Base-by-base conservation (phyloP, 2,888 invertebrate species). In the Nephrotoma guestfalica region DNA sequence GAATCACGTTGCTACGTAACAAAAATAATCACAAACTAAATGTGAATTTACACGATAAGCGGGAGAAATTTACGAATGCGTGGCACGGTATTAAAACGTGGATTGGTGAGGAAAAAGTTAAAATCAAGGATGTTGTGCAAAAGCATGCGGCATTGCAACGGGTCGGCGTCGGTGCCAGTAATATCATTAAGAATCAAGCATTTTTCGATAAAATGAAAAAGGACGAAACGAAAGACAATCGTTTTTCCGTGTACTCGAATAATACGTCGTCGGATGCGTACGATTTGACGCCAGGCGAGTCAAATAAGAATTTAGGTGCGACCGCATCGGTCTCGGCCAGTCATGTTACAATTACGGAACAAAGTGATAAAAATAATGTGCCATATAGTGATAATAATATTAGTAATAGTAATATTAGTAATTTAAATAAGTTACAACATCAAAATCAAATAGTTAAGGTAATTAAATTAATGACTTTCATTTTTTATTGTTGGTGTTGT, bases 51-150 rank as follows among this genome's bases (percentile, higher is more conserved):
- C 89, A 89, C 87, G 90, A 91, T 41, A 91, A 91, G 86, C 90
- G 90, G 87, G 91, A 91, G 87, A 91, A 91, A 87, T 88, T 91
- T 7, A 90, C 90, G 45, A 90, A 91, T 87, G 90, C 91, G n/a
- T 91, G 91, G 91, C 89, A 89, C 47, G 91, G 90, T n/a, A 89
- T 91, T 86, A 91, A 91, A 86, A 88, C 91, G 85, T 91, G 91
- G 91, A 89, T 91, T 83, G 91, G 91, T 4, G 91, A 91, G 87
- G 91, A 91, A 88, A 88, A 90, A 42, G 89, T 88, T 2, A 90
- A 89, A 86, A 88, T 91, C 7, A 91, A 90, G 88, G 91, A 91
- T 87, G 91, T 90, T 0, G 91, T 91, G 3, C 90, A 91, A 6
- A 90, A 90, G 57, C 91, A 91, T 87, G 90, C 91, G 0, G 89